These are phyloP conservation scores for Actinemys pallida DNA, from an alignment of 2,113 vertebrate genomes.

Conservation along the genomic window DNA sequence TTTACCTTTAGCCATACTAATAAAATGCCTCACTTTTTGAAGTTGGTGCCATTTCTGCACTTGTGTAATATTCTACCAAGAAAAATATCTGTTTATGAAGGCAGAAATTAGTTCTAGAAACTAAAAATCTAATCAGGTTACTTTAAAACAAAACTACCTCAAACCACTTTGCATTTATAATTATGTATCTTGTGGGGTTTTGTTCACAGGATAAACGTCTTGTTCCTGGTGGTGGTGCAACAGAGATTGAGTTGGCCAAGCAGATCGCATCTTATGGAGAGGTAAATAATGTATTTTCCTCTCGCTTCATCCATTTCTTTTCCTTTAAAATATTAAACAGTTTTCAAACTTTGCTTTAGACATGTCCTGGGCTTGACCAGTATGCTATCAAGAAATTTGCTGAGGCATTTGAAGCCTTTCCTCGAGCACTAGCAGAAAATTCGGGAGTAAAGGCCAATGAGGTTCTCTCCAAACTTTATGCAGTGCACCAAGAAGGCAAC, in stretches of 20 bases:
- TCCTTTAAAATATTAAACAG: neutral
- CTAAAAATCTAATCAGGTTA: neutral
- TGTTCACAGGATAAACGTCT: slow-evolving; percentile 90
- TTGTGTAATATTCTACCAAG: neutral
- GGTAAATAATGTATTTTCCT: slow-evolving; percentile 73
- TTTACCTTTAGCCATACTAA: neutral
- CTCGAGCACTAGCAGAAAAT: slow-evolving; percentile 94
- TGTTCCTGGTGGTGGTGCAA: slow-evolving; percentile 94
- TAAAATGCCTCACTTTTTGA: neutral
- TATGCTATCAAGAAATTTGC: slow-evolving; percentile 99
- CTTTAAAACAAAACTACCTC: neutral
- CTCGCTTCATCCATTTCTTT: neutral
- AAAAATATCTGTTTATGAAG: neutral
- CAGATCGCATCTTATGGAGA: slow-evolving; percentile 95
- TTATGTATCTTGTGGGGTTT: neutral
- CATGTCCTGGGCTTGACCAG: slow-evolving; percentile 95
- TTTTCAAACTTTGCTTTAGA: slow-evolving; percentile 78
- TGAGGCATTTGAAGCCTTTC: slow-evolving; percentile 93
- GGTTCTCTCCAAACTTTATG: slow-evolving; percentile 95
- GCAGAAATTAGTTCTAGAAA: neutral
- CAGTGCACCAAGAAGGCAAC: slow-evolving; percentile 94
- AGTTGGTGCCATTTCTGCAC: neutral
- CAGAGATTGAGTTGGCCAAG: slow-evolving; percentile 96
- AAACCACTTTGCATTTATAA: neutral
- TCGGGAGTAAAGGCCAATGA: slow-evolving; percentile 95